Conservation (phyloP, 2,797 vertebrate species). For the Potorous gilbertii region DNA sequence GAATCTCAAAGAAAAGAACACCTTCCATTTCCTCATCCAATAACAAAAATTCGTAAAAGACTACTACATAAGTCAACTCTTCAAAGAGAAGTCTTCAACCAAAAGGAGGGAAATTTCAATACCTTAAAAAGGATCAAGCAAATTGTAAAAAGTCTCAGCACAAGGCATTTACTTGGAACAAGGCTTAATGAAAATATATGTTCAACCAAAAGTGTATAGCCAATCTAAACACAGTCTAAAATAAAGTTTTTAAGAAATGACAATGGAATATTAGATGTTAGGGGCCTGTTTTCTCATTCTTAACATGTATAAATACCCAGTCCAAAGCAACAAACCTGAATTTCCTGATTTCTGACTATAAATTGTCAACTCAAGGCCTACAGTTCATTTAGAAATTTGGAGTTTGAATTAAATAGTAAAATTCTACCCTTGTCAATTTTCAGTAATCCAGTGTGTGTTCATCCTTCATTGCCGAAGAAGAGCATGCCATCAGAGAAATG, state of each 20-base stretch:
- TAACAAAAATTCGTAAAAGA: conserved; percentile 44
- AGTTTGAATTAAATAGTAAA: conserved; percentile 18
- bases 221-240: conserved; percentile 13
- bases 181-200: conserved; percentile 20
- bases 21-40: neutral
- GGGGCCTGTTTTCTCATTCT: conserved; percentile 8
- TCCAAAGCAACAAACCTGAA: neutral
- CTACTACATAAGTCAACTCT: conserved; percentile 26
- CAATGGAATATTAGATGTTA: neutral
- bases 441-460: neutral
- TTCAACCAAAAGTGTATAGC: conserved; percentile 30
- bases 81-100: neutral
- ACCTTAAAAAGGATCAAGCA: conserved; percentile 32
- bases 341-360: conserved; percentile 7
- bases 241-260: conserved; percentile 10
- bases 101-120: conserved; percentile 44
- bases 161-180: conserved; percentile 28
- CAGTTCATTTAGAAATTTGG: neutral
- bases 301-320: conserved; percentile 6
- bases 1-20: conserved; percentile 32
- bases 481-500: too few relatives aligned
- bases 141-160: conserved; percentile 25
- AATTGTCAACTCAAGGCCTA: neutral
- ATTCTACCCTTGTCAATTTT: conserved; percentile 6
- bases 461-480: too few relatives aligned